Conservation (phyloP, 2,888 invertebrate species). For the Apodemia zela region DNA sequence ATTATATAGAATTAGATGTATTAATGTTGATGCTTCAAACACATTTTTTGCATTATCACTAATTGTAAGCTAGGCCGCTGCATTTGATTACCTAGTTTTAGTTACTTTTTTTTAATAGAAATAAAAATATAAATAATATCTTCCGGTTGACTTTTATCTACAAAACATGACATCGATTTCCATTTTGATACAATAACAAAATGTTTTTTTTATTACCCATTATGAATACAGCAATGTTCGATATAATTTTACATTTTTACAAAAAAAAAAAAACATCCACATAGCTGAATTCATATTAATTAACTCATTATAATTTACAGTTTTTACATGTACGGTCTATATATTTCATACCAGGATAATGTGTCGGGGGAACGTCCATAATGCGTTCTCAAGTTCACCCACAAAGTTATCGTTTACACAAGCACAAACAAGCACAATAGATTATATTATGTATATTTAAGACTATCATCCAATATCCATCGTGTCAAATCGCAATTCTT, state of each 20-base stretch:
- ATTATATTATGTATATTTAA: too few relatives aligned
- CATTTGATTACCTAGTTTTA: constrained; percentile 30
- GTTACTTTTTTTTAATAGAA: constrained; percentile 12
- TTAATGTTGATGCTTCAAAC: constrained; percentile 54
- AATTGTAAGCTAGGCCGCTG: constrained; percentile 36
- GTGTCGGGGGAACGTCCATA: too few relatives aligned
- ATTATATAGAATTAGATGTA: constrained; percentile 57
- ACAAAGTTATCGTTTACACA: too few relatives aligned
- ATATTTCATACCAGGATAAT: too few relatives aligned
- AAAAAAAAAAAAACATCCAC: not conserved
- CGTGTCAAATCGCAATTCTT: too few relatives aligned
- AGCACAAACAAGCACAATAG: too few relatives aligned
- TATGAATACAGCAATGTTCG: not conserved
- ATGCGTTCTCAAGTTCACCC: too few relatives aligned
- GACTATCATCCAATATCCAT: too few relatives aligned
- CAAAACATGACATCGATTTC: not conserved
- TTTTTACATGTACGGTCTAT: too few relatives aligned
- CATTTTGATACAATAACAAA: not conserved
- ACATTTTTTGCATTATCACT: constrained; percentile 47
- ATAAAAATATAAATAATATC: constrained; percentile 16
- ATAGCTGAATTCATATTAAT: not conserved
- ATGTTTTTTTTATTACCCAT: not conserved
- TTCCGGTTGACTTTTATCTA: not conserved
- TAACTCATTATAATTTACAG: too few relatives aligned
- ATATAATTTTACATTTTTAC: not conserved